These are phyloP conservation scores for Triplophysa bombifrons DNA, from an alignment of 2,797 vertebrate species.

Conservation along the genomic window DNA sequence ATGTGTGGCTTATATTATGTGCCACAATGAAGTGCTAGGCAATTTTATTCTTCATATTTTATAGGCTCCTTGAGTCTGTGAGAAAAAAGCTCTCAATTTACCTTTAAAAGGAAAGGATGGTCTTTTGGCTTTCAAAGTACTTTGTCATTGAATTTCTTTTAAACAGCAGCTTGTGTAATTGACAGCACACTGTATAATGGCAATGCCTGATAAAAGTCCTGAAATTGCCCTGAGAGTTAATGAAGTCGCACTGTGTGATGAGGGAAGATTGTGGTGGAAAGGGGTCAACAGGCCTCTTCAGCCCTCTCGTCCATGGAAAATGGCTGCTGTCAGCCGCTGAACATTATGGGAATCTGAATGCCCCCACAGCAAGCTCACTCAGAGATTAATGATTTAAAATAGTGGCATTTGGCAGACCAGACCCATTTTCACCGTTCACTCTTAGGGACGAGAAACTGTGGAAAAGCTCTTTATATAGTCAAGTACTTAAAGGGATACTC, in stretches of 20 bases:
- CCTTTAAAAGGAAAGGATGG: constrained; percentile 42
- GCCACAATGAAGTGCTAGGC: neutral
- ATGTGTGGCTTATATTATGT: neutral
- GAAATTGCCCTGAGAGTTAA: constrained; percentile 81
- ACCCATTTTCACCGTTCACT: constrained; percentile 71
- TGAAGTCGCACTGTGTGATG: constrained; percentile 80
- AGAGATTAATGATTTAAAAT: constrained; percentile 76
- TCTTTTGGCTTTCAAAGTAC: constrained; percentile 54
- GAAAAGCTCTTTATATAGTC: neutral
- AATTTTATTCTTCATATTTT: neutral
- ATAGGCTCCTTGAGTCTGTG: neutral
- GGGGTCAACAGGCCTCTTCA: constrained; percentile 81
- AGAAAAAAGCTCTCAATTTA: constrained; percentile 28
- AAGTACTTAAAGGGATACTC: neutral
- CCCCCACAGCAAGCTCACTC: constrained; percentile 67
- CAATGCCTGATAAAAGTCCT: constrained; percentile 61
- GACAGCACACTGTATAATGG: constrained; percentile 55
- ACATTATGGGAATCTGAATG: constrained; percentile 77
- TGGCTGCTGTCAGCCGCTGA: constrained; percentile 77
- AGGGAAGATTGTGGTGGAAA: constrained; percentile 77
- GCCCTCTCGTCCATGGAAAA: constrained; percentile 77
- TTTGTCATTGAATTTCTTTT: constrained; percentile 58
- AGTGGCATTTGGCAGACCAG: constrained; percentile 73
- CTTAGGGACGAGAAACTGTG: constrained; percentile 15
- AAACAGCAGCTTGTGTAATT: constrained; percentile 54